Evolutionary conservation across 2,113 vertebrate species (phyloP).

Genomic region (Gulo gulo): DNA sequence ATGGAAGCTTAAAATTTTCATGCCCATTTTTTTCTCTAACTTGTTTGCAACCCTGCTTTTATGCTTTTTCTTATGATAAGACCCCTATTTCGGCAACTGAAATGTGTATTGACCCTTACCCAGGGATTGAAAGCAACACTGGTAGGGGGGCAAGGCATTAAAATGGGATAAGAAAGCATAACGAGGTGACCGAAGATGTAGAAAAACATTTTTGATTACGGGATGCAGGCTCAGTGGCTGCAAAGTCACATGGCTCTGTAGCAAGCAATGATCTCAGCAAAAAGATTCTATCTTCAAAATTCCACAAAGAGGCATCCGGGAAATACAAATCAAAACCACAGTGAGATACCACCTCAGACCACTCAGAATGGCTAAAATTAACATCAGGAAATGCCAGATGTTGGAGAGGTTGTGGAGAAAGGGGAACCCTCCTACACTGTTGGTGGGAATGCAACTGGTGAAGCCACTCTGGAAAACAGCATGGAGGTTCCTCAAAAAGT

Average conservation of each 20-base stretch:
- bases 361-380: too few relatives aligned
- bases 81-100: neutral
- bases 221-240: neutral
- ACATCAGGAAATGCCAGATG: too few relatives aligned
- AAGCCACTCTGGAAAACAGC: too few relatives aligned
- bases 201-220: neutral
- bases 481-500: too few relatives aligned
- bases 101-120: neutral
- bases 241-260: neutral
- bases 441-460: too few relatives aligned
- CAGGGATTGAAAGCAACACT: neutral
- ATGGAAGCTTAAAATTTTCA: neutral
- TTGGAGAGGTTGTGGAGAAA: too few relatives aligned
- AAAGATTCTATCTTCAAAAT: neutral
- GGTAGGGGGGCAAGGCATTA: neutral
- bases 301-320: neutral
- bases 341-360: too few relatives aligned
- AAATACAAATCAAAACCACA: too few relatives aligned
- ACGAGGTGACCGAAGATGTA: neutral
- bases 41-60: neutral
- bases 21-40: neutral
- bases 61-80: neutral
- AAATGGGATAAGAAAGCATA: neutral
- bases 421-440: too few relatives aligned
- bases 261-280: neutral